A percentile compares a stretch with the other conserved stretches of the same genome.
phyloP scores from a whole-genome alignment of 2,797 vertebrate genomes.

The Chanos chanos region DNA sequence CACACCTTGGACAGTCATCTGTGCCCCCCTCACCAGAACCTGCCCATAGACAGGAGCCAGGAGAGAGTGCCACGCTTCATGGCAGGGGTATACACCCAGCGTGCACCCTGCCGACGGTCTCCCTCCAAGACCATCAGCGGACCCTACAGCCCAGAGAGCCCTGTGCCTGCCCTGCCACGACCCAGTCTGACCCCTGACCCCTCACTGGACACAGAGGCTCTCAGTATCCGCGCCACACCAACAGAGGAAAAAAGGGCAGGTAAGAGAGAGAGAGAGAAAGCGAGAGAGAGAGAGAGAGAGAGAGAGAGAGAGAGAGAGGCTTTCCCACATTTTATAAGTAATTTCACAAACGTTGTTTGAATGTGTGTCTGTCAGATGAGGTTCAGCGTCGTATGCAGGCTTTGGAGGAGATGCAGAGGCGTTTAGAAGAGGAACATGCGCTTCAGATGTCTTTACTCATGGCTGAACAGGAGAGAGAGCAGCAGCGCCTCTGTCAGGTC shows the following conservation, averaged over 20 bases:
- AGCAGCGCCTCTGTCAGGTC: conserved; percentile 81
- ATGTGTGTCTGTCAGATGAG: conserved; percentile 64
- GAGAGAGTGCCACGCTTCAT: conserved; percentile 73
- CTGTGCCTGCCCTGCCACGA: conserved; percentile 70
- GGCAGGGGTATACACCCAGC: conserved; percentile 64
- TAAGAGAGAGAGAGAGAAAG: conserved; percentile 28
- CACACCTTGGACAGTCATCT: conserved; percentile 70
- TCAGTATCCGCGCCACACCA: conserved; percentile 48
- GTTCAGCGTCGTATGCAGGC: conserved; percentile 73
- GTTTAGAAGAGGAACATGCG: conserved; percentile 84
- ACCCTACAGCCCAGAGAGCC: conserved; percentile 73
- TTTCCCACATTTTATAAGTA: too few relatives aligned
- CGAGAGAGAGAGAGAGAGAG: too few relatives aligned
- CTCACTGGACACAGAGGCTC: conserved; percentile 57
- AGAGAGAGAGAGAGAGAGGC: not conserved
- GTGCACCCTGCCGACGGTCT: conserved; percentile 45
- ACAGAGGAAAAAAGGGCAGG: conserved; percentile 55
- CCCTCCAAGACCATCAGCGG: conserved; percentile 69
- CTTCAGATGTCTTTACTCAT: conserved; percentile 83
- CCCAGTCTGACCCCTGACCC: conserved; percentile 40
- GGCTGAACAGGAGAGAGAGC: conserved; percentile 87
- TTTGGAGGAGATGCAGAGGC: conserved; percentile 85
- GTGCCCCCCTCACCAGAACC: conserved; percentile 32
- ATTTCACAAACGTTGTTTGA: too few relatives aligned
- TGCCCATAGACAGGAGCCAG: conserved; percentile 61